Evolutionary conservation across 2,113 vertebrate genomes (phyloP), one percentile per base, ranked within the genome.

Genomic region (Octodon degus): DNA sequence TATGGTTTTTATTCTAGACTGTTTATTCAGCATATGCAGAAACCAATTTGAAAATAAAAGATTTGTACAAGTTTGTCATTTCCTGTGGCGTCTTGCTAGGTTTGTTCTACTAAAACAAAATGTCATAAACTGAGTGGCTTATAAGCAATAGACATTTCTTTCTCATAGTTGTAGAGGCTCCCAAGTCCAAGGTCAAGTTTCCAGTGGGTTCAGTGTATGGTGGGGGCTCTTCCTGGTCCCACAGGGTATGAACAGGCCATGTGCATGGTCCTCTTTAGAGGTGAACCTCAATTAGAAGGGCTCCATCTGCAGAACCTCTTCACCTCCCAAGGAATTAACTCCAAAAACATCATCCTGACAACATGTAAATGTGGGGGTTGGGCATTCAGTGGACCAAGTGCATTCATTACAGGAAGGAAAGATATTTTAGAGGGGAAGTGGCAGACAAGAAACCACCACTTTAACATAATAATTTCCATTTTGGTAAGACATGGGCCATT

Each of bases 21-120:
- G 32, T 85, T 94, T 82, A 84, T 30, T 20, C 53, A 93, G 92
- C 13, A 74, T 53, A 89, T 96, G 94, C 40, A 94, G 81, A 96
- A 89, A 60, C 7, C 30, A 58, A 67, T 58, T 89, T 77, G 50
- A 93, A 96, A 94, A 77, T 53, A 62, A 90, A 93, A 94, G 16
- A 74, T 81, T 86, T 72, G 10, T 63, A 60, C 12, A 94, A 70
- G 50, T 76, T 83, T 94, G 19, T 88, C 40, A 84, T 86, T 93
- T 95, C 47, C 30, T 88, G 91, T 85, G 8, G 16, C 58, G 13
- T 84, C 12, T 60, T 25, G 13, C 5, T 43, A n/a, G 30, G 37
- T 93, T 90, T 37, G 47, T 24, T 7, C 30, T 90, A 67, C 67
- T 63, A 4, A 40, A 58, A 65, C 13, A 93, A 43, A 86, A 47